phyloP scores from a whole-genome alignment of 1,140 invertebrate species.

The Matsumurasca onukii region DNA sequence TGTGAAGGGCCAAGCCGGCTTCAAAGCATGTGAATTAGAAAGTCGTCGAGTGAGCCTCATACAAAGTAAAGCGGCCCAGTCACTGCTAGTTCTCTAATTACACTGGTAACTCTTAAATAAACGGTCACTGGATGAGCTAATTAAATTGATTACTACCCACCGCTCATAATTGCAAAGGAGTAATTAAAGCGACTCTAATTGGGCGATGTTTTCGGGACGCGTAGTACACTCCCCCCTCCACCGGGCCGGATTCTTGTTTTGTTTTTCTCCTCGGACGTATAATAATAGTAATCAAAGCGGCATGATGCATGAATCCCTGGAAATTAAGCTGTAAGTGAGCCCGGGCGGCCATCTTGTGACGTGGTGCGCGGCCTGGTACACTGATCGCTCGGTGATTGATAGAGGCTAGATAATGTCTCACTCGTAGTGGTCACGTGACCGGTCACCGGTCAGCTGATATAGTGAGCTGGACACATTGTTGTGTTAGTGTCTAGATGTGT shows the following conservation, averaged over 20 bases:
- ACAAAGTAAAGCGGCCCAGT: no score
- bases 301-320: slow-evolving; percentile 34
- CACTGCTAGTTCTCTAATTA: slow-evolving; percentile 4
- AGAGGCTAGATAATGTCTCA: slow-evolving; percentile 19
- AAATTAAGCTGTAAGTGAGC: slow-evolving; percentile 35
- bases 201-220: slow-evolving; percentile 22
- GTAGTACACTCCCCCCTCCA: slow-evolving; percentile 5
- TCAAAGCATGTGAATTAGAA: no score
- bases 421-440: neutral
- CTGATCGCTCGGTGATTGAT: slow-evolving; percentile 5
- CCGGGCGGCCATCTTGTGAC: slow-evolving; percentile 7
- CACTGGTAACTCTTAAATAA: slow-evolving; percentile 8
- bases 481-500: no score
- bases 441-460: no score
- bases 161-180: slow-evolving; percentile 7
- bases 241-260: slow-evolving; percentile 25
- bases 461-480: no score
- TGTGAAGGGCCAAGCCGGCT: no score
- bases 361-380: neutral
- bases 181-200: slow-evolving; percentile 21
- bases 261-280: slow-evolving; percentile 30
- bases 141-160: slow-evolving; percentile 26
- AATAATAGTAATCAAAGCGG: slow-evolving; percentile 36
- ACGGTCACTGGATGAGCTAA: slow-evolving; percentile 10
- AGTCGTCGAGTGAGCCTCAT: no score